phyloP scores from a whole-genome alignment of 2,888 invertebrate species.

The Brachyptera risi region DNA sequence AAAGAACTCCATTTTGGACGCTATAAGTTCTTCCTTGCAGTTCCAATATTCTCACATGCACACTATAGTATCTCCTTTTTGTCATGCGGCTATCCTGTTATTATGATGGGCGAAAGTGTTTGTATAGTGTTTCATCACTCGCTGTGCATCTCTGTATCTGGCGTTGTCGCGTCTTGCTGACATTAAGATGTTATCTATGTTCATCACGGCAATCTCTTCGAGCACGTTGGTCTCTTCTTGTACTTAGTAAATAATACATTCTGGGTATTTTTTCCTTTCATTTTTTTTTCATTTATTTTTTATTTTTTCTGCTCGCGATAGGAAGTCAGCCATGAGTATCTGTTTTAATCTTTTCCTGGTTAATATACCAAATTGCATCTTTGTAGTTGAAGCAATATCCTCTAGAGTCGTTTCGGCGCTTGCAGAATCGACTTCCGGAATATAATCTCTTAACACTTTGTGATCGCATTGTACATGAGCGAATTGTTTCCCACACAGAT shows the following conservation, averaged over 20 bases:
- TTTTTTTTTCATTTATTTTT: too few species aligned
- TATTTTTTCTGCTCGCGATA: not conserved
- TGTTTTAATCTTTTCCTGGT: too few species aligned
- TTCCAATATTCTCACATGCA: not conserved
- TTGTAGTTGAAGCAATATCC: too few species aligned
- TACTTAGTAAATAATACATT: not conserved
- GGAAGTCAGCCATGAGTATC: not conserved
- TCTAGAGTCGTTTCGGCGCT: too few species aligned
- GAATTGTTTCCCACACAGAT: too few species aligned
- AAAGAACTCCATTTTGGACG: not conserved
- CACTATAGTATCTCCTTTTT: not conserved
- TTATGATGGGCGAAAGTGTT: not conserved
- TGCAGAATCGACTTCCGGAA: too few species aligned
- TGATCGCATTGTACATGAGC: too few species aligned
- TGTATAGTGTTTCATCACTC: not conserved
- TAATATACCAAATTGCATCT: too few species aligned
- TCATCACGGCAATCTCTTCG: not conserved
- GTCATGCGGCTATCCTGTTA: not conserved
- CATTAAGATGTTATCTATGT: not conserved
- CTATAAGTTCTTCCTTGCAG: constrained; percentile 2
- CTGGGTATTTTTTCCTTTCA: not conserved
- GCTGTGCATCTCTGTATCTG: not conserved
- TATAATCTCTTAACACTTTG: too few species aligned
- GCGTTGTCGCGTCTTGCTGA: not conserved
- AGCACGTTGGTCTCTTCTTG: not conserved